Conservation (phyloP, 2,888 invertebrate genomes). For the Molorchus minor region DNA sequence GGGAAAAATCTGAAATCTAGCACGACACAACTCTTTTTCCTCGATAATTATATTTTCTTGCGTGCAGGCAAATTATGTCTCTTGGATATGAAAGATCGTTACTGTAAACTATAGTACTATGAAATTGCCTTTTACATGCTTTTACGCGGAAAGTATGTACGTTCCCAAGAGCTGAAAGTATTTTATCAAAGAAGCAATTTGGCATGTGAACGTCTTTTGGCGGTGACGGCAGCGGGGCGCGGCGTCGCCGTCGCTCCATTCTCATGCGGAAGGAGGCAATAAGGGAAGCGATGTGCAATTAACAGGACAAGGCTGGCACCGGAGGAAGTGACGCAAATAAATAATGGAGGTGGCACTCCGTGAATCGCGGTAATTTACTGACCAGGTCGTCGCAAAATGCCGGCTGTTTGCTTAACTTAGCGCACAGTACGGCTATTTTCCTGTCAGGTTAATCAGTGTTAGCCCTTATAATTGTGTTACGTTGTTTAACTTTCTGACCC, state of each 20-base stretch:
- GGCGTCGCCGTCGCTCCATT: no score
- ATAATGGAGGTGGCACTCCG: constrained; percentile 41
- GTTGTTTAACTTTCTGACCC: not conserved
- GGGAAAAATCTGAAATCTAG: no score
- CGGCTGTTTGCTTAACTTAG: constrained; percentile 25
- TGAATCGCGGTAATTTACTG: constrained; percentile 40
- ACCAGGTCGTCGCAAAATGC: constrained; percentile 28
- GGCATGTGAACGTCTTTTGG: constrained; percentile 16
- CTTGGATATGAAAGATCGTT: no score
- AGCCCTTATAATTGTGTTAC: constrained; percentile 9
- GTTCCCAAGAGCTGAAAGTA: constrained; percentile 12
- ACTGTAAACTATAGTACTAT: no score
- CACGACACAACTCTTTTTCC: no score
- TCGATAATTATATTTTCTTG: no score
- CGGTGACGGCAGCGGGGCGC: constrained; percentile 9
- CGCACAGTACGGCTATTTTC: constrained; percentile 17
- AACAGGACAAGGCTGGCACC: constrained; percentile 30
- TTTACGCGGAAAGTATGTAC: constrained; percentile 15
- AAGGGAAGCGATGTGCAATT: constrained; percentile 34
- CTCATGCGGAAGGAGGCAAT: constrained; percentile 21
- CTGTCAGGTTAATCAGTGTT: constrained; percentile 16
- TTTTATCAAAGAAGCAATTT: constrained; percentile 24
- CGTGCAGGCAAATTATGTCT: no score
- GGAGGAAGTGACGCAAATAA: constrained; percentile 37
- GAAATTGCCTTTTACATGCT: constrained; percentile 19